Evolutionary conservation across 2,888 invertebrate genomes (phyloP).

Genomic region (Nipponacmea schrenckii): DNA sequence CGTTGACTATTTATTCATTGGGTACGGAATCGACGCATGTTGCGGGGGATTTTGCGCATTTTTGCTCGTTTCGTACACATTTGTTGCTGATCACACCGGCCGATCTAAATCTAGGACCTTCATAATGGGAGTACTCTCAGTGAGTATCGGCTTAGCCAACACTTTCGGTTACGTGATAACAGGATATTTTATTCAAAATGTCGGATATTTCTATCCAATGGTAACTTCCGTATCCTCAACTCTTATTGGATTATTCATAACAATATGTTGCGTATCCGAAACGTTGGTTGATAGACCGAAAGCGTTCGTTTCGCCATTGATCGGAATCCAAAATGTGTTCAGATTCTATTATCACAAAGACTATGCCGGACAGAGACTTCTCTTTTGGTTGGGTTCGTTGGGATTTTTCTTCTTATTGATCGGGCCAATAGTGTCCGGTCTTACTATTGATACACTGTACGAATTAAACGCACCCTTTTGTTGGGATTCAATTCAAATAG

Average conservation of each 20-base stretch:
- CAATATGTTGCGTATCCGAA: constrained; percentile 12
- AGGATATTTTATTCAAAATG: constrained; percentile 30
- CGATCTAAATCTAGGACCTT: constrained; percentile 22
- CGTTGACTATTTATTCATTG: background rate
- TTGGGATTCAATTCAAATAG: constrained; percentile 40
- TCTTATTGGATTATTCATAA: background rate
- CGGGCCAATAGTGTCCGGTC: background rate
- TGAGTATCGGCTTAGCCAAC: constrained; percentile 20
- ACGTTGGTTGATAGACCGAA: constrained; percentile 14
- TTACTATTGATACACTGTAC: constrained; percentile 36
- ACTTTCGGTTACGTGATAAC: constrained; percentile 20
- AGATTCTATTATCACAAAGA: background rate
- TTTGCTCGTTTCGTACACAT: background rate
- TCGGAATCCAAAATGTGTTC: background rate
- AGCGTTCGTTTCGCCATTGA: background rate
- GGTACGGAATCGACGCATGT: background rate
- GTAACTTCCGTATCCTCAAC: background rate
- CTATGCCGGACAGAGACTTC: background rate
- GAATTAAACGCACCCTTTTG: constrained; percentile 43
- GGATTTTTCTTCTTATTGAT: constrained; percentile 15
- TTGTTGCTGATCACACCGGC: background rate
- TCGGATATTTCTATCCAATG: constrained; percentile 27
- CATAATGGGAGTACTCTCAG: constrained; percentile 29
- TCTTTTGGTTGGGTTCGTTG: constrained; percentile 4
- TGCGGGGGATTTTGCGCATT: background rate